Conservation (phyloP, 2,797 vertebrate species). For the Rachycentron canadum region DNA sequence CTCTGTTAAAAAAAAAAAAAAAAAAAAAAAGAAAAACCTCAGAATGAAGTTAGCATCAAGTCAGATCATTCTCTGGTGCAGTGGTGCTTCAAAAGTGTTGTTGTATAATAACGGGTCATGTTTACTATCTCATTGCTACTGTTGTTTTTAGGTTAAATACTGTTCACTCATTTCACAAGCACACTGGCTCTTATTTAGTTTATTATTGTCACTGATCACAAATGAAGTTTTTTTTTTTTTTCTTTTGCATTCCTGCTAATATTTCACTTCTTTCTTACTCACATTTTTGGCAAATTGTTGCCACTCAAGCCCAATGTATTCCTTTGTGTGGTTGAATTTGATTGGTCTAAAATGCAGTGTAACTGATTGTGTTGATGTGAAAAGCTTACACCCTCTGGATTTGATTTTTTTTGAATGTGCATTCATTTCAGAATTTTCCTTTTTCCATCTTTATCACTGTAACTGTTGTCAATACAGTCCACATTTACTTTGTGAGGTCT, state of each 20-base stretch:
- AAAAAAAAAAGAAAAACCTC: constrained; percentile 49
- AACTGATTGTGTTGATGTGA: background rate
- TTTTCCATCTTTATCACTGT: background rate
- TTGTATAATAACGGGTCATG: background rate
- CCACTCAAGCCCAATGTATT: background rate
- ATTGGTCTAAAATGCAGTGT: background rate
- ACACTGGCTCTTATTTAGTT: background rate
- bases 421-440: background rate
- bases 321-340: background rate
- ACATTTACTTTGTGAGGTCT: background rate
- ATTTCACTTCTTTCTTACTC: background rate
- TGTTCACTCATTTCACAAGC: constrained; percentile 14
- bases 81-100: background rate
- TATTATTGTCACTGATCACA: background rate
- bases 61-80: background rate
- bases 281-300: background rate
- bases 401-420: background rate
- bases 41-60: constrained; percentile 10
- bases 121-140: constrained; percentile 21
- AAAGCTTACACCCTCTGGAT: background rate
- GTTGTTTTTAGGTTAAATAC: constrained; percentile 4
- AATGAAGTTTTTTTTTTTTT: background rate
- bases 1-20: constrained; percentile 3
- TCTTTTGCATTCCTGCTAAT: background rate
- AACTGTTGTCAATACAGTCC: background rate